A percentile compares a stretch with the other conserved stretches of the same genome.
Evolutionary conservation across 2,113 vertebrate species (phyloP).

Genomic region (Pelobates fuscus): DNA sequence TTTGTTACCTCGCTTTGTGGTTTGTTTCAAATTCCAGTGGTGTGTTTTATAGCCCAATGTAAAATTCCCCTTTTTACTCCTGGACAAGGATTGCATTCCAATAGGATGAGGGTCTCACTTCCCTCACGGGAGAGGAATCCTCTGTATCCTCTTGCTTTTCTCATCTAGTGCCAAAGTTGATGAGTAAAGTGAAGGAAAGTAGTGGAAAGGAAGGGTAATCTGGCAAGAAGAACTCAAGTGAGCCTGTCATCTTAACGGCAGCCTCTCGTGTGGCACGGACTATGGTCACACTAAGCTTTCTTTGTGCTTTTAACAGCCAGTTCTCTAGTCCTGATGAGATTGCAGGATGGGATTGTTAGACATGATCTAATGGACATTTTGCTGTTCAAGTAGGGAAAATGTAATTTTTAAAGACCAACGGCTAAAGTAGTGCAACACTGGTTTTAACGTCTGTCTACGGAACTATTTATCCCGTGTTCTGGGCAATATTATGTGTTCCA

Average conservation of each 20-base stretch:
- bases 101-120: constrained; percentile 32
- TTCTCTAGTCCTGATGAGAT: background rate
- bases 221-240: constrained; percentile 22
- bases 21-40: constrained; percentile 30
- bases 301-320: background rate
- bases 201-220: constrained; percentile 25
- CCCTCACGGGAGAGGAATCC: constrained; percentile 42
- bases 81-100: constrained; percentile 44
- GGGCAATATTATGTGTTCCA: no score
- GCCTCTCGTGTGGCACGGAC: constrained; percentile 3
- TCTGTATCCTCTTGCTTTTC: constrained; percentile 35
- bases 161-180: constrained; percentile 37
- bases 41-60: constrained; percentile 23
- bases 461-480: no score
- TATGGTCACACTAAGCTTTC: background rate
- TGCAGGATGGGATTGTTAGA: background rate
- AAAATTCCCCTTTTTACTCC: constrained; percentile 47
- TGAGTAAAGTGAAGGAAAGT: constrained; percentile 38
- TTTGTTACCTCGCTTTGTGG: constrained; percentile 12
- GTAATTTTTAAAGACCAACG: no score
- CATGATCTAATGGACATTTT: background rate
- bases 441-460: no score
- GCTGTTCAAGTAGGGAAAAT: background rate
- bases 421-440: no score
- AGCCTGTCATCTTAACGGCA: background rate